These are phyloP conservation scores for Myopa tessellatipennis DNA, from an alignment of 2,888 invertebrate genomes.

Conservation along the genomic window DNA sequence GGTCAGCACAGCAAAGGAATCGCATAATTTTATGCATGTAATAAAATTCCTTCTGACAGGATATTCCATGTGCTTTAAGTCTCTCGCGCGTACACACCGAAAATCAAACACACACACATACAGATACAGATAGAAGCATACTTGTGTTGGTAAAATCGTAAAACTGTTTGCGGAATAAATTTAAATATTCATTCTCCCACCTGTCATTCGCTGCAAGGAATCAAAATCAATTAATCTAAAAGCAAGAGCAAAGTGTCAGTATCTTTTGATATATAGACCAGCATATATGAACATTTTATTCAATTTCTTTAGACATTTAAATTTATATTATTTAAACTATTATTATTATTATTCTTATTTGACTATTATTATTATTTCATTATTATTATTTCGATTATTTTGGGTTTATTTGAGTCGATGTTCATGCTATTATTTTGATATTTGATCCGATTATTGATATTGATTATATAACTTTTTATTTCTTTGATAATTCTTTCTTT, in stretches of 20 bases:
- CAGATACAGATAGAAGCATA: background rate
- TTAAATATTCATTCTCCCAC: constrained; percentile 11
- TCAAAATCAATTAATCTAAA: constrained; percentile 24
- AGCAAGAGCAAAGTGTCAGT: background rate
- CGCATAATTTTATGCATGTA: constrained; percentile 29
- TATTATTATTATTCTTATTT: too few relatives aligned
- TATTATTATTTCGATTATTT: too few relatives aligned
- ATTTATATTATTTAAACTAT: background rate
- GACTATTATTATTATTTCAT: too few relatives aligned
- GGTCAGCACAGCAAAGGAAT: constrained; percentile 16
- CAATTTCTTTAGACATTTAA: background rate
- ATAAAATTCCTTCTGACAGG: constrained; percentile 29
- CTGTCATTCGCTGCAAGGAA: background rate
- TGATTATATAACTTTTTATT: too few relatives aligned
- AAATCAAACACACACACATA: background rate
- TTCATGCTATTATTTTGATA: too few relatives aligned
- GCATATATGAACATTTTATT: constrained; percentile 16
- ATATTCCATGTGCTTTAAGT: background rate
- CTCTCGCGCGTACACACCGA: background rate
- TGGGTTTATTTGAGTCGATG: too few relatives aligned
- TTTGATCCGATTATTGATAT: too few relatives aligned
- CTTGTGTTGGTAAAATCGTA: background rate
- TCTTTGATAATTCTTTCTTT: too few relatives aligned
- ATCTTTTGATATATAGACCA: background rate
- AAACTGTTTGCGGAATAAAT: constrained; percentile 16